Conservation (phyloP, 2,113 vertebrate genomes). For the Macrotis lagotis region DNA sequence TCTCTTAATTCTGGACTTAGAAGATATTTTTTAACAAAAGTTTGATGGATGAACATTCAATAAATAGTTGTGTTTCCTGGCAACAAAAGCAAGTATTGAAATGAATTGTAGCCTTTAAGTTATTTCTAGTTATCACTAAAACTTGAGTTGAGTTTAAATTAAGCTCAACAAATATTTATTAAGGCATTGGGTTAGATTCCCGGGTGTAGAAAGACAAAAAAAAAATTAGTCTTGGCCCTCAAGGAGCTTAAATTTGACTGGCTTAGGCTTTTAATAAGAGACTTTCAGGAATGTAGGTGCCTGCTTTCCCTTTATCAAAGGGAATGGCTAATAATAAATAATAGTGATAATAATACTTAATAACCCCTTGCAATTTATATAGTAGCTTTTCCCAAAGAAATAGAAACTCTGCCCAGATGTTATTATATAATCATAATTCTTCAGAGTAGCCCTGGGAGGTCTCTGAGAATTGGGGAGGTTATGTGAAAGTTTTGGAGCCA, state of each 20-base stretch:
- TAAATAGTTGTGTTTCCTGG: neutral
- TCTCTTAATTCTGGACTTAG: neutral
- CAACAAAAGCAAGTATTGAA: neutral
- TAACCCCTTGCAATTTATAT: conserved; percentile 4
- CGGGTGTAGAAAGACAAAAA: neutral
- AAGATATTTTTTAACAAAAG: neutral
- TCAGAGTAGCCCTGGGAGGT: neutral
- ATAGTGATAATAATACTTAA: conserved; percentile 22
- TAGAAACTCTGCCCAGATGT: conserved; percentile 16
- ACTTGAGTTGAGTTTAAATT: neutral
- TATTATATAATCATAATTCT: neutral
- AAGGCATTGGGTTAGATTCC: neutral
- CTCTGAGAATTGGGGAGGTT: neutral
- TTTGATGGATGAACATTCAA: neutral
- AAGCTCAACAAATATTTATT: neutral
- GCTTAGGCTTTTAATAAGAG: conserved; percentile 29
- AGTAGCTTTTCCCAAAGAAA: conserved; percentile 28
- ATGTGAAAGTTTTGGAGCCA: neutral
- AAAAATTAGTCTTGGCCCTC: neutral
- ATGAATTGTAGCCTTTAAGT: neutral
- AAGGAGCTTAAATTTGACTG: neutral
- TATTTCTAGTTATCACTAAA: neutral
- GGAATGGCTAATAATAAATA: neutral
- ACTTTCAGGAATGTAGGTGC: neutral
- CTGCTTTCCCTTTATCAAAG: conserved; percentile 1